Base-by-base conservation (phyloP, 2,888 invertebrate species). In the Eubasilissa splendida region DNA sequence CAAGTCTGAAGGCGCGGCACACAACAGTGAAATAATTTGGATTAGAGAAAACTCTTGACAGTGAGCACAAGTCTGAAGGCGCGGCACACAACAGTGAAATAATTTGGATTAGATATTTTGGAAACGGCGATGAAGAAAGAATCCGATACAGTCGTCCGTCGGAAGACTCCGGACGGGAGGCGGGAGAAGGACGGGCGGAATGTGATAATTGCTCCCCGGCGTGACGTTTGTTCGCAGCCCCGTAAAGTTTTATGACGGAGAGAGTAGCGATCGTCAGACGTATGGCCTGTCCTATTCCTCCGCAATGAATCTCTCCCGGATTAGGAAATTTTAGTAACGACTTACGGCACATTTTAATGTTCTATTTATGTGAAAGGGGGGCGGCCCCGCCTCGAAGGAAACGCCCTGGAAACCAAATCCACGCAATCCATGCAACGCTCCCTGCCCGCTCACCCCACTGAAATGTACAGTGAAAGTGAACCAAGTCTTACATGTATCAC, bases 161-260 rank as follows among this genome's bases (percentile, higher is more conserved):
- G 42, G 42, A 4, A 42, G 42, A 42, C 42, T 42, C 42, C 42
- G 42, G 42, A 4, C 63, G 33, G 63, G 31, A 56, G 31, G 54
- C 31, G 58, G 58, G 22, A 58, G 59, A 9, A 60, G 71, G 53
- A 31, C 53, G 33, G 50, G 66, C 50, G 63, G 75, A 54, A 70
- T 81, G 81, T 74, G 77, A 77, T 83, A 83, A 83, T 83, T 83
- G 83, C 79, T 74, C 83, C 81, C 81, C 53, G 42, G 63, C 73
- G 83, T 74, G 77, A 77, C 75, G 70, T 75, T 78, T 50, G 74
- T 80, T 76, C 80, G 22, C 76, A 68, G 74, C 60, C 81, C 71
- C 81, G 77, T 77, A 83, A 83, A 83, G 79, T 83, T 83, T 83
- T 83, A 83, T 79, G 83, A 81, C 76, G 59, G 76, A 59, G 66